phyloP scores from a whole-genome alignment of 2,113 vertebrate genomes.

The Ondatra zibethicus region DNA sequence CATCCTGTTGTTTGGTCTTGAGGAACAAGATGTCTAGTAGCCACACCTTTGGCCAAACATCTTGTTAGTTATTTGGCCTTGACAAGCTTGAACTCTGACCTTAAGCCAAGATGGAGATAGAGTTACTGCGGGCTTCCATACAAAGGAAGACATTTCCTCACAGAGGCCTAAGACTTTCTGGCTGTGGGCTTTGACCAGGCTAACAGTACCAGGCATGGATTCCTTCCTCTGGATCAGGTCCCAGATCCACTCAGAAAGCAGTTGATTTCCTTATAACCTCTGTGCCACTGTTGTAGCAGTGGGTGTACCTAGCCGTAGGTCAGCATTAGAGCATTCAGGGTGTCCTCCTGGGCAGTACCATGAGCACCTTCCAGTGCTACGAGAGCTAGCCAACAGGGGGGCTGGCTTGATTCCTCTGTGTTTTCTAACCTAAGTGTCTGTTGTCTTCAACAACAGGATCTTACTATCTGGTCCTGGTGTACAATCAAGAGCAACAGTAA shows the following conservation, averaged over 20 bases:
- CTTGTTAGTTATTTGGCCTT: no score
- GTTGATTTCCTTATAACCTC: not conserved
- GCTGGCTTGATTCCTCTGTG: not conserved
- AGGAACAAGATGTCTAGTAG: no score
- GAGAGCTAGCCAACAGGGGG: not conserved
- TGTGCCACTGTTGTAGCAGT: not conserved
- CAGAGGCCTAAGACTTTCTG: not conserved
- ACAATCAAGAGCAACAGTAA: not conserved
- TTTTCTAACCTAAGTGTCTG: not conserved
- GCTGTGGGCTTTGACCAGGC: not conserved
- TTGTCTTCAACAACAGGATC: not conserved
- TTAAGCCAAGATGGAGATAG: no score
- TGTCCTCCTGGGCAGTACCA: not conserved
- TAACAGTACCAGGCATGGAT: not conserved
- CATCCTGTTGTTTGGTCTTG: no score
- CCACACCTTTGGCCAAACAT: no score
- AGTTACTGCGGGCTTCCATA: no score
- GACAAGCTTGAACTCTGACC: no score
- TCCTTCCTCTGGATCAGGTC: not conserved
- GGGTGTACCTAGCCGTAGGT: not conserved
- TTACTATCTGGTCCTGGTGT: not conserved
- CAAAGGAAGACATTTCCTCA: not conserved
- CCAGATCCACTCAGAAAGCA: not conserved
- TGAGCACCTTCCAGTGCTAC: not conserved
- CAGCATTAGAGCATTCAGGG: not conserved